A percentile compares a stretch with the other conserved stretches of the same genome.
Evolutionary conservation across 1,140 invertebrate genomes (phyloP).

Genomic region (Drepana arcuata): DNA sequence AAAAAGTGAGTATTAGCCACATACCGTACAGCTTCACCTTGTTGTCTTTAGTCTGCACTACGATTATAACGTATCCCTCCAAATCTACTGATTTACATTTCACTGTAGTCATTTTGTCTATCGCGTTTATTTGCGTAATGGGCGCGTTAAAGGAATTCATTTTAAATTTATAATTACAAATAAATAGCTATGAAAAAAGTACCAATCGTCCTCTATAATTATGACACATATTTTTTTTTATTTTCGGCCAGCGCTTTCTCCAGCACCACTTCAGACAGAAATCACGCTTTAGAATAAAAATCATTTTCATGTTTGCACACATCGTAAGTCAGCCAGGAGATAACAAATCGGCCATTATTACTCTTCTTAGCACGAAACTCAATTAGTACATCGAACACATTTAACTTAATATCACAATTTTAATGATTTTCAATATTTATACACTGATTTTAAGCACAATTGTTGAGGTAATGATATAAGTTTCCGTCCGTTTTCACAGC

Average conservation of each 20-base stretch:
- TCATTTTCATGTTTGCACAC: slow-evolving; percentile 31
- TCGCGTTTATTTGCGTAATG: slow-evolving; percentile 56
- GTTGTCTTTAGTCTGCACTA: slow-evolving; percentile 93
- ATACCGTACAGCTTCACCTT: slow-evolving; percentile 96
- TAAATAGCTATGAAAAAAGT: slow-evolving; percentile 15
- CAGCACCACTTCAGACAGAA: slow-evolving; percentile 58
- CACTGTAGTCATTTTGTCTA: slow-evolving; percentile 67
- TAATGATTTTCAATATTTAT: slow-evolving; percentile 9
- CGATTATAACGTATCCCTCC: slow-evolving; percentile 95
- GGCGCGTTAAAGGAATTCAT: slow-evolving; percentile 66
- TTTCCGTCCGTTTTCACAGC: slow-evolving; percentile 25
- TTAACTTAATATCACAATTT: slow-evolving; percentile 16
- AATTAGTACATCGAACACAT: slow-evolving; percentile 11
- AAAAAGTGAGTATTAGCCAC: slow-evolving; percentile 35
- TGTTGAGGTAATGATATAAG: slow-evolving; percentile 14
- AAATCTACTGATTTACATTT: slow-evolving; percentile 84
- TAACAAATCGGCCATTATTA: slow-evolving; percentile 41
- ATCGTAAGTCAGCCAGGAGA: slow-evolving; percentile 35
- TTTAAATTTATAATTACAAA: no score
- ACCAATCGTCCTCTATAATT: slow-evolving; percentile 11
- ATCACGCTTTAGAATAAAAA: slow-evolving; percentile 21
- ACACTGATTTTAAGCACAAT: slow-evolving; percentile 15
- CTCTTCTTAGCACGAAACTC: slow-evolving; percentile 8
- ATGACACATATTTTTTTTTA: slow-evolving; percentile 16
- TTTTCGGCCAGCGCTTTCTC: slow-evolving; percentile 48